These are phyloP conservation scores for Manis crassicaudata DNA, from an alignment of 2,797 vertebrate species.

Conservation along the genomic window DNA sequence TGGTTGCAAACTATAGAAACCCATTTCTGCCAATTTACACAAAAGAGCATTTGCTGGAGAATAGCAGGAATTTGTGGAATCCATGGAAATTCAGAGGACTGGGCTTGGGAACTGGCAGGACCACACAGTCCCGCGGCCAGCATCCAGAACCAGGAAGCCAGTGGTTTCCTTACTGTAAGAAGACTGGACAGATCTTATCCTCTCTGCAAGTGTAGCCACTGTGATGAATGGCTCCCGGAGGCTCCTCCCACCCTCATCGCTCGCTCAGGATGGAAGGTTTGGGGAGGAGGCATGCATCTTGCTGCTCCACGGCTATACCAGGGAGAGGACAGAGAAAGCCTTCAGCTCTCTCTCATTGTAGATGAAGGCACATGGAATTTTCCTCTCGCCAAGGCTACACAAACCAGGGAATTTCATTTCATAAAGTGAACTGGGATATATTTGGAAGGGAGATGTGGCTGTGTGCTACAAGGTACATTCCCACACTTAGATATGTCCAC, in stretches of 20 bases:
- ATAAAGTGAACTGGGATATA: not conserved
- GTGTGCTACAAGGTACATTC: not conserved
- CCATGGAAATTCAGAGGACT: not conserved
- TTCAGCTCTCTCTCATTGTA: not conserved
- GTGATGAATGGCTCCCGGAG: not conserved
- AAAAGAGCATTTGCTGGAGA: slow-evolving; percentile 1
- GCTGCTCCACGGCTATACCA: not conserved
- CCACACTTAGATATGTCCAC: not conserved
- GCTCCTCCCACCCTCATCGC: not conserved
- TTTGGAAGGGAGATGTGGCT: not conserved
- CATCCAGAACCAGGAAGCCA: not conserved
- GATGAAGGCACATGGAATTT: not conserved
- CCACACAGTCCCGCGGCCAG: not conserved
- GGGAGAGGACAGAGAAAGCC: not conserved
- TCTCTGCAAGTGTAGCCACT: not conserved
- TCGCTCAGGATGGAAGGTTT: not conserved
- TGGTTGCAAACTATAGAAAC: not conserved
- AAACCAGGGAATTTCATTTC: not conserved
- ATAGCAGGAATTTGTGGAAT: not conserved
- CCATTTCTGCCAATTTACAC: not conserved
- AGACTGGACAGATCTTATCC: not conserved
- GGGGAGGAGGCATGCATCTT: not conserved
- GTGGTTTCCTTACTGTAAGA: not conserved
- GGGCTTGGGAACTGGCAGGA: not conserved
- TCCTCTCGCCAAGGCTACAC: not conserved